Conservation (phyloP, 1,140 invertebrate species). For the Acromyrmex charruanus region DNA sequence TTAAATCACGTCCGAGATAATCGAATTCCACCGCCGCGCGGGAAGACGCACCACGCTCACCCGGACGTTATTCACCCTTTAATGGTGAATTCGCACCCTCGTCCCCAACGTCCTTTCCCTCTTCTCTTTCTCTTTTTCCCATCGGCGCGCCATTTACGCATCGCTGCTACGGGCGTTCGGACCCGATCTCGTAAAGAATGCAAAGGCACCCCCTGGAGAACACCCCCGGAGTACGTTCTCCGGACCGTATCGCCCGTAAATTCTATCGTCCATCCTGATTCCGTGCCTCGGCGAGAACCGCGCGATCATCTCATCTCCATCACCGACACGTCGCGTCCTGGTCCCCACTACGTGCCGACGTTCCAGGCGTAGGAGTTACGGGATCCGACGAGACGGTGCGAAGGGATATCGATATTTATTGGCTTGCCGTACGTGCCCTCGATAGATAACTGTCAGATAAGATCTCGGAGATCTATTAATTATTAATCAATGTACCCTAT, state of each 20-base stretch:
- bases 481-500: not conserved
- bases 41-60: slow-evolving; percentile 11
- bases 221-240: slow-evolving; percentile 28
- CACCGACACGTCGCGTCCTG: slow-evolving; percentile 35
- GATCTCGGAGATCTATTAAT: not conserved
- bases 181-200: slow-evolving; percentile 67
- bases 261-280: slow-evolving; percentile 75
- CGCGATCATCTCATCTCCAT: slow-evolving; percentile 63
- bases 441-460: slow-evolving; percentile 14
- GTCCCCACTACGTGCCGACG: slow-evolving; percentile 26
- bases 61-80: slow-evolving; percentile 67
- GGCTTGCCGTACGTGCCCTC: not conserved
- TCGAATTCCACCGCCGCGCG: slow-evolving; percentile 61
- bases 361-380: slow-evolving; percentile 25
- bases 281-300: slow-evolving; percentile 21
- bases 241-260: slow-evolving; percentile 60
- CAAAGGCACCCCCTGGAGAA: slow-evolving; percentile 57
- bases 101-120: slow-evolving; percentile 14
- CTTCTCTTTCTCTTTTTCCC: slow-evolving; percentile 12
- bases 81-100: slow-evolving; percentile 56
- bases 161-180: slow-evolving; percentile 61
- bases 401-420: slow-evolving; percentile 33
- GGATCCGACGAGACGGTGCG: not conserved
- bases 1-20: slow-evolving; percentile 71
- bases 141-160: slow-evolving; percentile 60